Evolutionary conservation across 2,797 vertebrate species (phyloP), one percentile per base, ranked within the genome.

Genomic region (Notamacropus eugenii): DNA sequence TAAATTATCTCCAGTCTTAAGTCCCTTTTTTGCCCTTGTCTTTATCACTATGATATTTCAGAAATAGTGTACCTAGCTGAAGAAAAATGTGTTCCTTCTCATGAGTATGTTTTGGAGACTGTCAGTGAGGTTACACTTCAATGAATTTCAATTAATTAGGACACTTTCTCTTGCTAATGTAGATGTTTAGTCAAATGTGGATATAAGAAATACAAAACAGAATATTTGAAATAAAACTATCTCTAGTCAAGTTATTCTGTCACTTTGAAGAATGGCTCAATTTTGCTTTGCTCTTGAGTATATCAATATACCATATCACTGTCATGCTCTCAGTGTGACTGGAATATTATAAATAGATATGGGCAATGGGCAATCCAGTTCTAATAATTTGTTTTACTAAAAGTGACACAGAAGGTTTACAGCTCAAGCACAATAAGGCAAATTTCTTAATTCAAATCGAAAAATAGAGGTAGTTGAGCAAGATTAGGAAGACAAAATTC

Each of bases 231-330:
- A 92, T 92, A 97, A 92, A 96, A 4, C 54, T 59, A 28, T 95
- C 27, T 95, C 97, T 56, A 93, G 55, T 55, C 62, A 93, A 94
- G n/a, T 93, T 24, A 52, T 92, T 90, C 55, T 98, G 91, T 82
- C 90, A 97, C 93, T 97, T 97, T 97, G 96, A 97, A 96, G 90
- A 95, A 97, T 97, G 94, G 95, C 95, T 95, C 91, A 55, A 94
- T 94, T 98, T 97, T n/a, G 4, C 29, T 96, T 97, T 96, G 93
- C 92, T 95, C 93, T 90, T 96, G 91, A 95, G 55, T 97, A 87
- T 96, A 96, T 96, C 92, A 93, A 93, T 95, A 93, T 92, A 93
- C 28, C 59, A 98, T 90, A 90, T 93, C 55, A 95, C 87, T 93
- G 94, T 95, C 55, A 94, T 97, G 96, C 62, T 93, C 54, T 50